Evolutionary conservation across 2,888 invertebrate species (phyloP).

Genomic region (Agriopis marginaria): DNA sequence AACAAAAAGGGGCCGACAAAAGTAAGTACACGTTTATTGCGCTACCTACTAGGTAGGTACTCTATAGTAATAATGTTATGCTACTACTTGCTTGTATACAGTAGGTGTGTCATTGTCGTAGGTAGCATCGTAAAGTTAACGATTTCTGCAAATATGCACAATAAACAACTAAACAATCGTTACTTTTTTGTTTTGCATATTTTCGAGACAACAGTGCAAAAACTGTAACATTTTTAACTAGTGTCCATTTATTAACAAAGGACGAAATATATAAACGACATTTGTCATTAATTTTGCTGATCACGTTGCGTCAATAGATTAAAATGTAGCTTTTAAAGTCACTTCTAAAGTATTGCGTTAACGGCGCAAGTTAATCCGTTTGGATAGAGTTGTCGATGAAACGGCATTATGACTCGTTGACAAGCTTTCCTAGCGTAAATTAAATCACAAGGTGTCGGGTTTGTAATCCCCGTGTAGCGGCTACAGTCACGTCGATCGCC

Average conservation of each 20-base stretch:
- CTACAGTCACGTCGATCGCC: conserved; percentile 69
- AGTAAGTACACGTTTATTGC: conserved; percentile 20
- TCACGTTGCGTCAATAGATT: conserved; percentile 25
- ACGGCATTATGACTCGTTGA: conserved; percentile 73
- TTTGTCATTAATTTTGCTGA: conserved; percentile 20
- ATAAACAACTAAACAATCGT: conserved; percentile 22
- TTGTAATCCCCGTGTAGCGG: conserved; percentile 69
- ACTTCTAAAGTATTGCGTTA: conserved; percentile 50
- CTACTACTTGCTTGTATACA: conserved; percentile 15
- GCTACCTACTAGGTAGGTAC: conserved; percentile 9
- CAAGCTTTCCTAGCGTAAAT: conserved; percentile 73
- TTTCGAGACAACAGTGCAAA: conserved; percentile 21
- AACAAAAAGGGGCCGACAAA: conserved; percentile 12
- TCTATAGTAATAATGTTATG: conserved; percentile 4
- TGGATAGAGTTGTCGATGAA: conserved; percentile 69
- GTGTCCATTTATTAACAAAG: conserved; percentile 16
- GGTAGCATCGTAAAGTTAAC: conserved; percentile 31
- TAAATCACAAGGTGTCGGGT: conserved; percentile 71
- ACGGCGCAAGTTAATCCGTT: conserved; percentile 70
- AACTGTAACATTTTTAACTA: conserved; percentile 36
- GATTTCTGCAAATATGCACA: conserved; percentile 34
- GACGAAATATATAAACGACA: conserved; percentile 20
- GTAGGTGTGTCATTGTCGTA: conserved; percentile 23
- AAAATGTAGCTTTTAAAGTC: conserved; percentile 31
- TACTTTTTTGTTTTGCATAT: conserved; percentile 30